Base-by-base conservation (phyloP, 1,140 invertebrate genomes). In the Anoplophora glabripennis region DNA sequence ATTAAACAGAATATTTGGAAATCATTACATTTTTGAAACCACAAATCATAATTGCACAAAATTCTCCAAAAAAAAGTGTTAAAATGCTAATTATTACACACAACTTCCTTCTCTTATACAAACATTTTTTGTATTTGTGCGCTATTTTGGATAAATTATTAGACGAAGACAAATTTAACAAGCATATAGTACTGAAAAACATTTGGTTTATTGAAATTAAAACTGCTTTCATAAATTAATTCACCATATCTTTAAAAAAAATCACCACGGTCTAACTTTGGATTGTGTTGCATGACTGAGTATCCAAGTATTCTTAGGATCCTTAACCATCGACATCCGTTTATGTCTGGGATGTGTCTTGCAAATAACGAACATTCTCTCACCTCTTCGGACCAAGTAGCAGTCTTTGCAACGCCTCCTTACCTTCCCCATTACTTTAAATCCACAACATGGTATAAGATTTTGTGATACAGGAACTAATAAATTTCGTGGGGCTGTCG, bases 261-360 rank as follows among this genome's bases (percentile, higher is more conserved):
- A 45, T 38, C 59, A 84, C 81, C 83, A 88, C 4, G 80, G 81
- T 53, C 85, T 78, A 35, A 80, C 68, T 72, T 77, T 80, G n/a
- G 80, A 79, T 72, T 87, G 84, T 9, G 82, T 84, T 4, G 84
- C 86, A 79, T 88, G 83, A 4, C 88, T 86, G 40, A 91, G 72
- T 57, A 89, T 84, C 81, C 86, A 90, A 34, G 81, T 85, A 63
- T 85, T 85, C 61, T 80, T 80, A 35, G 81, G 82, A 60, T 83
- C 80, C 45, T 80, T 76, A 51, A 83, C 79, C 75, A 84, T 86
- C 21, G 83, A 74, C 81, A 85, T 87, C 78, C 92, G 89, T 67
- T 93, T 93, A 67, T 93, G 90, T 49, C 89, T 77, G 36, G 86
- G 85, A 72, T 88, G 82, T 15, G 81, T 84, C 64, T 84, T 83